Percentiles rank a stretch among this genome's conserved stretches.
Conservation (phyloP, 2,113 vertebrate species). For the Aptenodytes patagonicus region DNA sequence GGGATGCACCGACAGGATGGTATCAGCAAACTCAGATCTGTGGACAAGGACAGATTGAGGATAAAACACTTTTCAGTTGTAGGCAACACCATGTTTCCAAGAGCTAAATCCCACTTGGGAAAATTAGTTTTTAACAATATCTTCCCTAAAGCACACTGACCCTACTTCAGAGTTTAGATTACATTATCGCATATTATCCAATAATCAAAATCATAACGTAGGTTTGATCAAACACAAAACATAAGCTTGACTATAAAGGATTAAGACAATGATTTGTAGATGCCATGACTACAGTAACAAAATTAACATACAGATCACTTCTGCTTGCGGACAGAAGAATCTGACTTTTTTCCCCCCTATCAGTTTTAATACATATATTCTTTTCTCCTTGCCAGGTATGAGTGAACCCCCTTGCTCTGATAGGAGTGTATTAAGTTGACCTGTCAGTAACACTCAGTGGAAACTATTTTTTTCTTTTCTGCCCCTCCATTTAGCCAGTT, state of each 20-base stretch:
- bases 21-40: constrained; percentile 87
- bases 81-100: neutral
- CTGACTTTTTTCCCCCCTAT: fast-evolving
- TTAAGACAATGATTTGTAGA: neutral
- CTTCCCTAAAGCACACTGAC: neutral
- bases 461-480: neutral
- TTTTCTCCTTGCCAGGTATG: neutral
- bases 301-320: neutral
- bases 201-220: neutral
- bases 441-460: neutral
- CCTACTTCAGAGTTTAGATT: neutral
- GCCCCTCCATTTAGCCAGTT: neutral
- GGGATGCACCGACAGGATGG: constrained; percentile 90
- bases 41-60: neutral
- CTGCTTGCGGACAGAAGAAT: neutral
- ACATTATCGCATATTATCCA: neutral
- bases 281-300: neutral
- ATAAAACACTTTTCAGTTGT: neutral
- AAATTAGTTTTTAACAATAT: neutral
- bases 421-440: neutral
- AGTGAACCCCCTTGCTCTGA: neutral
- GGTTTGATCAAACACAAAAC: neutral
- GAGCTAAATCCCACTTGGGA: neutral
- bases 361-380: neutral
- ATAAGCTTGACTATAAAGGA: neutral